Evolutionary conservation across 2,113 vertebrate species (phyloP).

Genomic region (Dasyornis broadbenti): DNA sequence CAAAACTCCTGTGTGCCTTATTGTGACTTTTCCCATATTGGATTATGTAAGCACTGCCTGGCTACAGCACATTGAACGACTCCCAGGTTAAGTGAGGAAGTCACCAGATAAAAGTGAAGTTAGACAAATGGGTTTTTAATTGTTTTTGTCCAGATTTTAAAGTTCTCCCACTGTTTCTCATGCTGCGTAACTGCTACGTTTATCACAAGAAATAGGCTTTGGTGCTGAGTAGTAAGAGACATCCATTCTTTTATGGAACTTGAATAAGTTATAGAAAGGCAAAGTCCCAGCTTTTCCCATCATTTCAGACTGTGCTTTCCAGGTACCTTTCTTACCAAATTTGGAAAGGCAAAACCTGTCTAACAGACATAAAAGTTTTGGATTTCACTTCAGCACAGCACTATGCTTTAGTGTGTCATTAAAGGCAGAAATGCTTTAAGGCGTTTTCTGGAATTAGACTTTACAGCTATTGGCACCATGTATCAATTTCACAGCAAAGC

Average conservation of each 20-base stretch:
- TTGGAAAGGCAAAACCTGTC: background rate
- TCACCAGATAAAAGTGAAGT: background rate
- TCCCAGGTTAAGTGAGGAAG: background rate
- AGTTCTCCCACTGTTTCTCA: background rate
- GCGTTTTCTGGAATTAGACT: background rate
- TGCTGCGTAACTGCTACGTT: background rate
- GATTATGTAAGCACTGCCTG: background rate
- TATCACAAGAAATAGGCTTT: background rate
- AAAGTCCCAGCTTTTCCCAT: background rate
- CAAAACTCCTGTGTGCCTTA: background rate
- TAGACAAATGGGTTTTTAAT: background rate
- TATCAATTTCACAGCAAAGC: background rate
- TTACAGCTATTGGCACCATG: background rate
- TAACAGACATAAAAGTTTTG: background rate
- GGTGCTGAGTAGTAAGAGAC: background rate
- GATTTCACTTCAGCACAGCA: background rate
- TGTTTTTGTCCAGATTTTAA: background rate
- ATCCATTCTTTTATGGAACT: background rate
- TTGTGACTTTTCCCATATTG: background rate
- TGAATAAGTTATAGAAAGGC: background rate
- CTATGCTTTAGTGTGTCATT: background rate
- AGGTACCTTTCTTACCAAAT: background rate
- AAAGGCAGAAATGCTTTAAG: background rate
- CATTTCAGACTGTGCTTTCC: background rate
- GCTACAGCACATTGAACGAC: fast-evolving